Percentiles rank a stretch among this genome's conserved stretches.
These are phyloP conservation scores for Phyllotreta cruciferae DNA, from an alignment of 2,888 invertebrate genomes.

Conservation along the genomic window DNA sequence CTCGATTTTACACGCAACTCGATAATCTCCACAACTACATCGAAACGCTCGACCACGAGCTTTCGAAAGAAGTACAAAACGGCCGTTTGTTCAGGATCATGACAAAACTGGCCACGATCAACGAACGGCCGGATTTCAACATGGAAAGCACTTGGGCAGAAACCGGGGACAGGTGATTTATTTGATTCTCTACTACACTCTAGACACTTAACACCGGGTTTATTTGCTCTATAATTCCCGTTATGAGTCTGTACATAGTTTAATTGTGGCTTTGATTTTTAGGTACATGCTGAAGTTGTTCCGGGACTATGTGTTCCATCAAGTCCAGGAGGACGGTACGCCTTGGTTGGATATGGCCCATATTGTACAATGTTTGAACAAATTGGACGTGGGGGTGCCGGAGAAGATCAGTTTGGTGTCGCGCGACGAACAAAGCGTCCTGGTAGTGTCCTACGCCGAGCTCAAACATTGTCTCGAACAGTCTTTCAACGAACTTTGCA, in stretches of 20 bases:
- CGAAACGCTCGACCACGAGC: constrained; percentile 89
- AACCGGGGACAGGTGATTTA: constrained; percentile 82
- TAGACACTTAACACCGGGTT: background rate
- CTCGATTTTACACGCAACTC: constrained; percentile 94
- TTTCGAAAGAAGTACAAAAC: constrained; percentile 94
- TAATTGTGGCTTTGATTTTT: constrained; percentile 10
- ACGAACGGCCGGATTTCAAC: constrained; percentile 93
- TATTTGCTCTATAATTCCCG: background rate
- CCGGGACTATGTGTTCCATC: constrained; percentile 97
- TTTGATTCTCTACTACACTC: background rate
- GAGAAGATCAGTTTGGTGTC: constrained; percentile 95
- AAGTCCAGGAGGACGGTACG: constrained; percentile 88
- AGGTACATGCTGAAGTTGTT: constrained; percentile 95
- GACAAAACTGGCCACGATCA: constrained; percentile 91
- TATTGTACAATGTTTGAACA: constrained; percentile 91
- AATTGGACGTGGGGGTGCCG: constrained; percentile 82
- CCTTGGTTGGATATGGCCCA: constrained; percentile 98
- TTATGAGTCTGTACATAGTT: background rate
- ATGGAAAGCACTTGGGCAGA: constrained; percentile 96
- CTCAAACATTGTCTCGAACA: constrained; percentile 94
- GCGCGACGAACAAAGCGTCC: constrained; percentile 93
- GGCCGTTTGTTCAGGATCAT: constrained; percentile 90
- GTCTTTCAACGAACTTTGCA: constrained; percentile 80
- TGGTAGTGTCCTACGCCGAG: constrained; percentile 95
- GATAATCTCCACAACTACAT: constrained; percentile 88